These are phyloP conservation scores for cattle (Bos taurus) DNA, from an alignment of 2,113 vertebrate species.

Conservation along the genomic window ARS-UCD2.0 NC_037331.1:104670001-104670500, in stretches of 20 bases:
- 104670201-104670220: background rate
- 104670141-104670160: background rate
- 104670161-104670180: slow-evolving; percentile 18
- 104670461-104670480: slow-evolving; percentile 11
- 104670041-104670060: background rate
- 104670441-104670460: slow-evolving; percentile 31
- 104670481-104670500: slow-evolving; percentile 19
- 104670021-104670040: background rate
- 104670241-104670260: slow-evolving; percentile 12
- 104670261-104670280: slow-evolving; percentile 22
- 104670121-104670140: slow-evolving; percentile 32
- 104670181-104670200: slow-evolving; percentile 10
- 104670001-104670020: background rate
- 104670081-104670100: background rate
- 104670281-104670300: slow-evolving; percentile 29
- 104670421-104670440: slow-evolving; percentile 48
- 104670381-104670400: slow-evolving; percentile 47
- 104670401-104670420: background rate
- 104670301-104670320: background rate
- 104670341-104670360: slow-evolving; percentile 32
- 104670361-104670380: slow-evolving; percentile 54
- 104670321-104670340: slow-evolving; percentile 34
- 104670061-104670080: background rate
- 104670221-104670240: slow-evolving; percentile 2
- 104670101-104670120: background rate